These are phyloP conservation scores for Spilosoma lubricipeda DNA, from an alignment of 2,888 invertebrate species.

Conservation along the genomic window DNA sequence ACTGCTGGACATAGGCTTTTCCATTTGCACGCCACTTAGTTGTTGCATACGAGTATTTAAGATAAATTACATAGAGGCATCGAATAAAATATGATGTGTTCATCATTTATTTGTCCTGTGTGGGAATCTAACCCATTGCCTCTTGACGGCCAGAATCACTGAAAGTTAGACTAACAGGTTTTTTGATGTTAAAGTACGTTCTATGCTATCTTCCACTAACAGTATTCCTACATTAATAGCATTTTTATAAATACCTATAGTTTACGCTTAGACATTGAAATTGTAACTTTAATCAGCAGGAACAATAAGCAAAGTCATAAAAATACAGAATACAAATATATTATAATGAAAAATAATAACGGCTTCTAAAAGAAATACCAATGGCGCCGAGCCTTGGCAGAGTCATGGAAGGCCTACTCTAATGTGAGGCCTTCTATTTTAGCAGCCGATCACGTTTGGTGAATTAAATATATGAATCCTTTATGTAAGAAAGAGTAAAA, in stretches of 20 bases:
- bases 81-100: no score
- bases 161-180: no score
- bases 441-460: neutral
- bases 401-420: neutral
- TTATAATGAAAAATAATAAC: neutral
- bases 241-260: neutral
- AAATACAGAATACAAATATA: neutral
- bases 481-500: neutral
- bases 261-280: neutral
- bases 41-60: no score
- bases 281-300: neutral
- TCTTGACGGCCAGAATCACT: no score
- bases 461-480: slow-evolving; percentile 1
- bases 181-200: neutral
- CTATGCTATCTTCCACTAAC: neutral
- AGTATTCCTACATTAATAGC: neutral
- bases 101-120: no score
- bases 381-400: neutral
- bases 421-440: neutral
- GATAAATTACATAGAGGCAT: no score
- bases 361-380: neutral
- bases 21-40: no score
- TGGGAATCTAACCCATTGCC: no score
- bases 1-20: no score
- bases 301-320: neutral